Base-by-base conservation (phyloP, 2,888 invertebrate genomes). In the Eilema caniola region DNA sequence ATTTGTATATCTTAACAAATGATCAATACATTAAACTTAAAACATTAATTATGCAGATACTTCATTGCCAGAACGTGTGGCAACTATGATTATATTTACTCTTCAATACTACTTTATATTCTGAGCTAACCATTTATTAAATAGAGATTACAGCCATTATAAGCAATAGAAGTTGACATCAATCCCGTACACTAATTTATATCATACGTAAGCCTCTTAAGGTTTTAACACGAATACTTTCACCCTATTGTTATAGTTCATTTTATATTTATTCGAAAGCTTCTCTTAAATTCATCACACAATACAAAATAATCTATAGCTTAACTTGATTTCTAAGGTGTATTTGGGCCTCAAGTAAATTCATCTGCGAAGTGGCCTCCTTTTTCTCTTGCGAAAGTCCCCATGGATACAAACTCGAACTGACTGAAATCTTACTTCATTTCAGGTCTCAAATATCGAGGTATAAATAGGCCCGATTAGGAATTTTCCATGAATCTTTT, bases 141-240 rank as follows among this genome's bases (percentile, higher is more conserved):
- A 37, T 37, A 24, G 12, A 25, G 24, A 25, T 62, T 57, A 37
- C 25, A 28, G 8, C 61, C 5, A 66, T 37, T 66, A 62, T 41
- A 7, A 33, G 62, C 62, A 62, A 62, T 41, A 57, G 41, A 31
- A 31, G 28, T 53, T 53, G 60, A 33, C 28, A 62, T n/a, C 3
- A 14, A 41, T 31, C 20, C 28, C 20, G n/a, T 28, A 59, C 62
- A 62, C 57, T 25, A 33, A 71, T 24, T 37, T 20, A 37, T 59
- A 53, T 64, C 31, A 37, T 37, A 24, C 28, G 3, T 62, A 62
- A 66, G 37, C 63, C 47, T 53, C n/a, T 62, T 53, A 53, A 31
- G 66, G 62, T 14, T 37, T 24, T 14, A 37, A 57, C 0, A 25
- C 2, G 1, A 11, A 62, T 61, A 63, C 68, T 63, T 69, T 65